Evolutionary conservation across 2,888 invertebrate species (phyloP).

Genomic region (Epinotia brunnichana): DNA sequence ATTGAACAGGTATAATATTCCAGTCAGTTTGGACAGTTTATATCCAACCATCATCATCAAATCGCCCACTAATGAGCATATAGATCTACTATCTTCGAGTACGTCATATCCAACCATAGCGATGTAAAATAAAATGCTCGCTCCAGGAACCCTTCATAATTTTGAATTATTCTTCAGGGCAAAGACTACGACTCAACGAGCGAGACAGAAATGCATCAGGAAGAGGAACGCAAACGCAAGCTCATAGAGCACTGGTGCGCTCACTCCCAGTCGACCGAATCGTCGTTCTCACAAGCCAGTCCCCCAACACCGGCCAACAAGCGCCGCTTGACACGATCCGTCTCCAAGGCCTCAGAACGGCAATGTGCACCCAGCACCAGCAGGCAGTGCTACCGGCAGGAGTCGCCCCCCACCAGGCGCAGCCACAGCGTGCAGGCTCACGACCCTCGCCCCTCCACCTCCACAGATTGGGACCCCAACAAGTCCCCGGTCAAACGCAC

Average conservation of each 20-base stretch:
- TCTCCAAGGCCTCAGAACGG: constrained; percentile 70
- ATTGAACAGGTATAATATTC: constrained; percentile 90
- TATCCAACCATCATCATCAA: neutral
- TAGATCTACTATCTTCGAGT: too few relatives aligned
- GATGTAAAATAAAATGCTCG: neutral
- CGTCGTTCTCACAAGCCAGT: constrained; percentile 67
- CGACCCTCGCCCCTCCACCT: constrained; percentile 66
- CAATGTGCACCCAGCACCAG: constrained; percentile 71
- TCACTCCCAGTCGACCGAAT: constrained; percentile 84
- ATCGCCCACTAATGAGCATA: too few relatives aligned
- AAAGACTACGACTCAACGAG: constrained; percentile 91
- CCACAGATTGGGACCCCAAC: constrained; percentile 70
- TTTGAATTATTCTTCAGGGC: constrained; percentile 80
- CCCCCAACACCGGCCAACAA: constrained; percentile 71
- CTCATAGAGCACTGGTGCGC: constrained; percentile 91
- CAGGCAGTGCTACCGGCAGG: constrained; percentile 68
- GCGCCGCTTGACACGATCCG: constrained; percentile 64
- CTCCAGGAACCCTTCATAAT: neutral
- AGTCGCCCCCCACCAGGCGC: constrained; percentile 73
- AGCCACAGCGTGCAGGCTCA: constrained; percentile 72
- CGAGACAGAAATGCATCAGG: constrained; percentile 88
- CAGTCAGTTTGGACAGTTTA: too few relatives aligned
- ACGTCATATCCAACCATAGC: too few relatives aligned
- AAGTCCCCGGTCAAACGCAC: constrained; percentile 78
- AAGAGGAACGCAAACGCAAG: constrained; percentile 86